These are phyloP conservation scores for Caenorhabditis afra DNA, from an alignment of 2,888 invertebrate genomes.

Conservation along the genomic window DNA sequence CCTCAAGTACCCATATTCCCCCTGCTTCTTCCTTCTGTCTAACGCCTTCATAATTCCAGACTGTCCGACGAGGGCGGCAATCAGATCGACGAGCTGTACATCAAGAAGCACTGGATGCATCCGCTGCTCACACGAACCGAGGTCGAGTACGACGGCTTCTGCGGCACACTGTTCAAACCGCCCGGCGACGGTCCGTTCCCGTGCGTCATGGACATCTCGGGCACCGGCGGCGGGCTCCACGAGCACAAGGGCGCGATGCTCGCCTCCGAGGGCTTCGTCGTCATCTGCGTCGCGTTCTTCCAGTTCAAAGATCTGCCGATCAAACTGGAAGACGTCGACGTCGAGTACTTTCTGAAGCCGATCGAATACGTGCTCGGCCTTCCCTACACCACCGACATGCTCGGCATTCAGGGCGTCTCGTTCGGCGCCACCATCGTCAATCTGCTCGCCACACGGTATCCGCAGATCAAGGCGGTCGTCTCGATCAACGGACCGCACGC, in stretches of 20 bases:
- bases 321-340: conserved; percentile 58
- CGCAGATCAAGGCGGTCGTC: conserved; percentile 61
- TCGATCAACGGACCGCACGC: conserved; percentile 61
- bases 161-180: conserved; percentile 61
- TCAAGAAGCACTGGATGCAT: conserved; percentile 66
- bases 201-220: conserved; percentile 62
- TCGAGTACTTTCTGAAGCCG: conserved; percentile 58
- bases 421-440: conserved; percentile 63
- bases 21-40: neutral
- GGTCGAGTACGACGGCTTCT: conserved; percentile 60
- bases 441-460: conserved; percentile 54
- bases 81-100: conserved; percentile 43
- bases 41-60: conserved; percentile 2
- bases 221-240: conserved; percentile 64
- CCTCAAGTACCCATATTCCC: conserved; percentile 41
- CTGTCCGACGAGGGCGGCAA: conserved; percentile 42
- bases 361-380: conserved; percentile 55
- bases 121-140: conserved; percentile 57
- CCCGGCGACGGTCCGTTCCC: conserved; percentile 66
- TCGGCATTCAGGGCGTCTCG: conserved; percentile 65
- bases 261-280: conserved; percentile 62
- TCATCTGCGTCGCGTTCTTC: conserved; percentile 62
- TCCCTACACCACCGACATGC: conserved; percentile 53
- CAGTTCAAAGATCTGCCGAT: conserved; percentile 61
- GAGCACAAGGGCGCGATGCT: conserved; percentile 64